Base-by-base conservation (phyloP, 1,140 invertebrate species). In the Phocides pigmalion region DNA sequence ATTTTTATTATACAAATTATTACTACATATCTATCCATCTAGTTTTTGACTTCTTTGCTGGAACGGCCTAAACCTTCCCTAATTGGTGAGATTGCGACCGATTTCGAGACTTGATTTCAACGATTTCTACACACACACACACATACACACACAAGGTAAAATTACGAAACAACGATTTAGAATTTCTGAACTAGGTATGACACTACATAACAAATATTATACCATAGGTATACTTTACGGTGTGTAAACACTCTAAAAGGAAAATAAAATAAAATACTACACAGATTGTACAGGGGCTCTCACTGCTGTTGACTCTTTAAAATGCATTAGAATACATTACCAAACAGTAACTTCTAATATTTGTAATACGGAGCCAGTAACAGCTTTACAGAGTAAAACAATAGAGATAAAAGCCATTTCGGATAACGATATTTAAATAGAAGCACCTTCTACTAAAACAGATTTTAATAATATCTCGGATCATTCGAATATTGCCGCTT, bases 381-480 rank as follows among this genome's bases (percentile, higher is more conserved):
- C 56, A 49, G 44, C 58, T 61, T 41, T 19, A 39, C 58, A 15
- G 28, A 61, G 58, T 49, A 32, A 61, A 61, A 61, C 58, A 61
- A 61, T 61, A 61, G 58, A 61, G 58, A 49, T 61, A 61, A 59
- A 61, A 44, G 46, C 58, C 44, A 61, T 61, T 61, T 20, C 8
- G 22, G 44, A 59, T 47, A 61, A 47, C 58, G 12, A 49, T 61
- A 61, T 61, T 61, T 49, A 61, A 61, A 61, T 61, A 59, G n/a
- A 59, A 61, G 41, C 58, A 61, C 58, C 25, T 49, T 61, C 32
- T 37, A 39, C 56, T 49, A 49, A 61, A 61, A 61, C 56, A 61
- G 12, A 61, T 61, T 47, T 47, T 47, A 61, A 47, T 61, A 61
- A 61, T 61, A 61, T 61, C 46, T 19, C 50, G 28, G 50, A 12